A percentile compares a stretch with the other conserved stretches of the same genome.
These are phyloP conservation scores for Drosophila parabipectinata DNA, from an alignment of 1,140 invertebrate species.

Conservation along the genomic window DNA sequence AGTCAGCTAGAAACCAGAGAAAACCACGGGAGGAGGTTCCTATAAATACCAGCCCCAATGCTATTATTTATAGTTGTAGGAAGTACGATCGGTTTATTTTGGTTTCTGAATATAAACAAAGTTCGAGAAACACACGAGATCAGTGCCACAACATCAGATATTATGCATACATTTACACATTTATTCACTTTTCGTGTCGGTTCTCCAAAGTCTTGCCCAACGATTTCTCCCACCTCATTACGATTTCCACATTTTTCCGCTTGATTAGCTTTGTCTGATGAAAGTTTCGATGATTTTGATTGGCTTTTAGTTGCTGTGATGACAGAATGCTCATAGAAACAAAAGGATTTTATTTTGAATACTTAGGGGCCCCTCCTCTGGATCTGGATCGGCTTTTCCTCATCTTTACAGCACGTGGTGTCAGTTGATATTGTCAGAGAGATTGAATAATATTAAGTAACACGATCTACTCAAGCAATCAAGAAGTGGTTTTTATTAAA, in stretches of 20 bases:
- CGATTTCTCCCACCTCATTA: constrained; percentile 26
- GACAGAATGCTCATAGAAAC: neutral
- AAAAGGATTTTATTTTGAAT: neutral
- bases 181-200: constrained; percentile 38
- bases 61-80: constrained; percentile 41
- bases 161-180: constrained; percentile 26
- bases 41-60: constrained; percentile 6
- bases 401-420: constrained; percentile 26
- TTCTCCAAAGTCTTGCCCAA: constrained; percentile 47
- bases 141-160: constrained; percentile 37
- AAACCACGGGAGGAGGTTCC: neutral
- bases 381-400: too few species aligned
- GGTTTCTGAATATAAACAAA: constrained; percentile 32
- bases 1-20: constrained; percentile 31
- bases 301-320: neutral
- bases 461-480: constrained; percentile 14
- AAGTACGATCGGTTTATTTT: constrained; percentile 40
- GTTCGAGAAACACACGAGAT: constrained; percentile 32
- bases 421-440: constrained; percentile 13
- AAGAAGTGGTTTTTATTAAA: constrained; percentile 19
- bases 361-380: too few species aligned
- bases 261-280: constrained; percentile 69
- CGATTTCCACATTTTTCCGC: constrained; percentile 63
- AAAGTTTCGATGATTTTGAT: constrained; percentile 56
- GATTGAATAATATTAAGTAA: constrained; percentile 20